Evolutionary conservation across 2,113 vertebrate genomes (phyloP).

Genomic region (Trematocara variabile): DNA sequence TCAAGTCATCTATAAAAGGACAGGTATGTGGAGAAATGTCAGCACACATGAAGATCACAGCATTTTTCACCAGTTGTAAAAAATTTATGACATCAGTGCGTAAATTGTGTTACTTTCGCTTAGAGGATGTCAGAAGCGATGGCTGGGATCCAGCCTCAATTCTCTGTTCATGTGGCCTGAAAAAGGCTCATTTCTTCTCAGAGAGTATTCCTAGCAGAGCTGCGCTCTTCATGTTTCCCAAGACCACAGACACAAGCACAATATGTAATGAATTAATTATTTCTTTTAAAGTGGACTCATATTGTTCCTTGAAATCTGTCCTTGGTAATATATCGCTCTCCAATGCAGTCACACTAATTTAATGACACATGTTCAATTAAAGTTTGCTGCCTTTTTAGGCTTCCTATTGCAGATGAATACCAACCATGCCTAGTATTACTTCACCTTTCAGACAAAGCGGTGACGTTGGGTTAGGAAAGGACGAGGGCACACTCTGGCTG

Average conservation of each 20-base stretch:
- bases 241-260: not conserved
- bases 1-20: not conserved
- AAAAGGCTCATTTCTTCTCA: not conserved
- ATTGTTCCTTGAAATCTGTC: not conserved
- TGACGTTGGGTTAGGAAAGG: conserved; percentile 7
- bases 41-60: not conserved
- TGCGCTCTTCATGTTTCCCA: not conserved
- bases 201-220: not conserved
- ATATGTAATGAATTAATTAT: not conserved
- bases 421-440: not conserved
- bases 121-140: not conserved
- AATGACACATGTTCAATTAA: not conserved
- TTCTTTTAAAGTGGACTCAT: not conserved
- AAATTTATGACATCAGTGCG: not conserved
- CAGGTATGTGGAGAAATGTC: not conserved
- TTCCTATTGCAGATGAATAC: not conserved
- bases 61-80: not conserved
- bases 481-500: conserved; percentile 14
- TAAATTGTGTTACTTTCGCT: not conserved
- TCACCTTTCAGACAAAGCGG: conserved; percentile 12
- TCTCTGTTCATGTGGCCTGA: not conserved
- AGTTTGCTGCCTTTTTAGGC: not conserved
- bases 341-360: not conserved
- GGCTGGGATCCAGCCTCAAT: not conserved
- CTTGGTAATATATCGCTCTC: not conserved